These are phyloP conservation scores for Limnothrissa miodon DNA, from an alignment of 2,113 vertebrate species.

Conservation along the genomic window DNA sequence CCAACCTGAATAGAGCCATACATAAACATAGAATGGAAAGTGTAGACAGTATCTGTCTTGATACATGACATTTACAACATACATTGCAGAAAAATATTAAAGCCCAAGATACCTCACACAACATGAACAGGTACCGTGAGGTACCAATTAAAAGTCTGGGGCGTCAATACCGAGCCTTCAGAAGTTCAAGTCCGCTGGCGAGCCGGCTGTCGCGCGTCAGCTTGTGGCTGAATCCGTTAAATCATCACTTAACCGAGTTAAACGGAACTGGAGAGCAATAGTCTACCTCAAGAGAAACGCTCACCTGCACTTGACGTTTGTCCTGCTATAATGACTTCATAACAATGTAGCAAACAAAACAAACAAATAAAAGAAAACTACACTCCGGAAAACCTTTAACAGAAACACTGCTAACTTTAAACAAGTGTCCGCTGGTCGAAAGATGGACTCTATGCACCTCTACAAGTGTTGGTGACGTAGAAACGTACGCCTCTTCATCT, in stretches of 20 bases:
- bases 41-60: neutral
- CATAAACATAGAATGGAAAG: neutral
- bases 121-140: neutral
- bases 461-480: neutral
- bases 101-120: neutral
- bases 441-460: constrained; percentile 15
- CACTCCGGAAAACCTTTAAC: constrained; percentile 23
- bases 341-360: constrained; percentile 26
- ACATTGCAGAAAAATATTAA: neutral
- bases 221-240: constrained; percentile 13
- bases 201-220: neutral
- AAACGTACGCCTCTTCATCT: neutral
- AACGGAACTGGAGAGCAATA: neutral
- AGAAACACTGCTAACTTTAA: constrained; percentile 30
- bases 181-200: neutral
- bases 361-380: constrained; percentile 24
- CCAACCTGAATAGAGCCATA: neutral
- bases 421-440: constrained; percentile 13
- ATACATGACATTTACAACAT: neutral
- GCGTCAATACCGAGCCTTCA: neutral
- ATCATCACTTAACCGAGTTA: constrained; percentile 11
- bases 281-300: neutral
- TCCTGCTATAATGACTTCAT: constrained; percentile 19
- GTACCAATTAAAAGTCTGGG: neutral
- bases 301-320: constrained; percentile 33